A percentile compares a stretch with the other conserved stretches of the same genome.
Evolutionary conservation across 2,113 vertebrate genomes (phyloP).

Genomic region (Burhinus oedicnemus): DNA sequence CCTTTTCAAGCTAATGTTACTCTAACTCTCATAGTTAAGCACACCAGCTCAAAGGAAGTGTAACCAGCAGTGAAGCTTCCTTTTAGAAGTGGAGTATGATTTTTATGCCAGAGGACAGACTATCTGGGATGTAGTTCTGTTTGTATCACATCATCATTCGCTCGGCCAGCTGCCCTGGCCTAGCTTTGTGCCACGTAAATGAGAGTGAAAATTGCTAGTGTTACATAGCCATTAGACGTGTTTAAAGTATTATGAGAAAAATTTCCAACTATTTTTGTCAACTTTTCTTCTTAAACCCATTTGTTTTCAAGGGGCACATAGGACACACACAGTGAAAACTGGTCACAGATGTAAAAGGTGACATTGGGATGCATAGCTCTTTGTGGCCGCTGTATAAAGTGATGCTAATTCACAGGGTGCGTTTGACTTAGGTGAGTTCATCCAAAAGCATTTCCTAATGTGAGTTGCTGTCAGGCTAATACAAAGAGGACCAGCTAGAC

Average conservation of each 20-base stretch:
- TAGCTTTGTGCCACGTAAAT: not conserved
- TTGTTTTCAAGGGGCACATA: not conserved
- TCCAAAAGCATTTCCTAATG: not conserved
- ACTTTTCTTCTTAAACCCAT: not conserved
- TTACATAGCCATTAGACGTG: not conserved
- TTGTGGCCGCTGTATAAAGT: not conserved
- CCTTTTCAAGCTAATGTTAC: not conserved
- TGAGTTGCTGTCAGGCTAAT: not conserved
- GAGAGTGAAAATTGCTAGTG: not conserved
- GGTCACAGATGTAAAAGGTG: not conserved
- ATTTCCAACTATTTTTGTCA: not conserved
- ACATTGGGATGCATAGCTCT: not conserved
- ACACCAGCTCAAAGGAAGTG: not conserved
- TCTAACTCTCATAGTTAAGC: not conserved
- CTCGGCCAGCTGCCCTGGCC: not conserved
- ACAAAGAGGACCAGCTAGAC: not conserved
- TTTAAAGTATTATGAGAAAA: not conserved
- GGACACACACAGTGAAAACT: not conserved
- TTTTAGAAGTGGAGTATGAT: not conserved
- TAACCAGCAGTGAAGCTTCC: not conserved
- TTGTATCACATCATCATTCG: fast-evolving
- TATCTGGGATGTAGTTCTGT: not conserved
- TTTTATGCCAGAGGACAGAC: not conserved
- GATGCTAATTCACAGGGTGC: not conserved
- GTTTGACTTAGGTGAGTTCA: not conserved